Base-by-base conservation (phyloP, 2,113 vertebrate species). In the Xiphophorus hellerii region DNA sequence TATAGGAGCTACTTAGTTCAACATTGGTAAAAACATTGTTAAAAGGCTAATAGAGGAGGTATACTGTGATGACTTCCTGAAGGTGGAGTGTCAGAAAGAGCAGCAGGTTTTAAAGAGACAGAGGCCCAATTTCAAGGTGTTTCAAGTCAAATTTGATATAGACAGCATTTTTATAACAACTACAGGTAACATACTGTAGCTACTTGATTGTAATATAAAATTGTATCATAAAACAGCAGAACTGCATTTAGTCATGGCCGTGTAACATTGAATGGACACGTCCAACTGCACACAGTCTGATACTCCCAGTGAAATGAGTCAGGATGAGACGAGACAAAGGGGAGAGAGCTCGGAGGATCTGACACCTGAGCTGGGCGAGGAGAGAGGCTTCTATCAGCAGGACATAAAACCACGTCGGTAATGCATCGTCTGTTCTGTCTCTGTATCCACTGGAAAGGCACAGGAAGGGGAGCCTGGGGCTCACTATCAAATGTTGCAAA, bases 351-450 rank as follows among this genome's bases (percentile, higher is more conserved):
- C 20, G 54, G 69, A 85, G 82, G 82, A 84, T 73, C 54, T 2
- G 86, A 91, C 89, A 90, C 81, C 74, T 89, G 88, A 91, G 88
- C 86, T 87, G 9, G 15, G 84, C 72, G 88, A 28, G 64, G 88
- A 88, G 66, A 82, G 79, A 89, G 62, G 76, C 69, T 73, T 86
- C 82, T 69, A 82, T 91, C 85, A 89, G 80, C 86, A 69, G 84
- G 81, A 89, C 78, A 75, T 79, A 81, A 30, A 73, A 76, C 67
- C 85, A 77, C 60, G 81, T 66, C 81, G 85, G 88, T 85, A 92
- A 92, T 85, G 84, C 84, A 88, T 85, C 84, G 64, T 71, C 48
- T 64, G 22, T 60, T 81, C 80, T 85, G 83, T 77, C 77, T 80
- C 84, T 62, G 84, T 17, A 54, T 67, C 71, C 76, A 80, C 73